Evolutionary conservation across 2,888 invertebrate species (phyloP).

Genomic region (Petrolisthes cinctipes): DNA sequence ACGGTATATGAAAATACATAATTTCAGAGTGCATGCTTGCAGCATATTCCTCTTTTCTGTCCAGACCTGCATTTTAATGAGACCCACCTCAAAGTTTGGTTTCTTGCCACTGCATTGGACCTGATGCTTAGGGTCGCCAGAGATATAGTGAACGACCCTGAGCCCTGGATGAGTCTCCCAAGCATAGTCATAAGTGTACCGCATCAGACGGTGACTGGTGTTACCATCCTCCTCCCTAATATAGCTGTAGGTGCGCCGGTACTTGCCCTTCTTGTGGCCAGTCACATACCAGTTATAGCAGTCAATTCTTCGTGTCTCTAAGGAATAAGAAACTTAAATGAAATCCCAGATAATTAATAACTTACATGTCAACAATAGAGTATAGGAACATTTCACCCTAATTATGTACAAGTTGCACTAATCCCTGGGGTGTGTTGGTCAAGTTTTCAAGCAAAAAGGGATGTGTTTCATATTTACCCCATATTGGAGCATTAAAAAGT

Average conservation of each 20-base stretch:
- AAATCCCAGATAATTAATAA: too few relatives aligned
- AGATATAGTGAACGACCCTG: constrained; percentile 38
- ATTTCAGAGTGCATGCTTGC: too few relatives aligned
- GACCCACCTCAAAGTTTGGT: constrained; percentile 46
- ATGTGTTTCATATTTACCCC: too few relatives aligned
- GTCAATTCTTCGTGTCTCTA: constrained; percentile 40
- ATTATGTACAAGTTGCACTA: too few relatives aligned
- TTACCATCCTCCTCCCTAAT: constrained; percentile 46
- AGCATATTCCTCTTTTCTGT: neutral
- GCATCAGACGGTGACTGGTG: constrained; percentile 42
- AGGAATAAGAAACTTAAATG: neutral
- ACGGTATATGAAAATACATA: too few relatives aligned
- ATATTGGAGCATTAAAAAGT: too few relatives aligned
- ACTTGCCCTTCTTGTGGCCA: constrained; percentile 53
- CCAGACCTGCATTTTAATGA: neutral
- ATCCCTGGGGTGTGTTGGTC: too few relatives aligned
- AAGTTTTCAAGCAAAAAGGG: too few relatives aligned
- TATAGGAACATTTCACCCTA: too few relatives aligned
- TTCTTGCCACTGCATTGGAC: constrained; percentile 44
- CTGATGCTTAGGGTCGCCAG: constrained; percentile 40
- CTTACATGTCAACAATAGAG: too few relatives aligned
- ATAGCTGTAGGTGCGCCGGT: constrained; percentile 47
- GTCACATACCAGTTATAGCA: constrained; percentile 49
- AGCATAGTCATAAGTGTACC: constrained; percentile 49
- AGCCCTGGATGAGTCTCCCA: constrained; percentile 44